Base-by-base conservation (phyloP, 2,888 invertebrate species). In the Caenorhabditis sp. region DNA sequence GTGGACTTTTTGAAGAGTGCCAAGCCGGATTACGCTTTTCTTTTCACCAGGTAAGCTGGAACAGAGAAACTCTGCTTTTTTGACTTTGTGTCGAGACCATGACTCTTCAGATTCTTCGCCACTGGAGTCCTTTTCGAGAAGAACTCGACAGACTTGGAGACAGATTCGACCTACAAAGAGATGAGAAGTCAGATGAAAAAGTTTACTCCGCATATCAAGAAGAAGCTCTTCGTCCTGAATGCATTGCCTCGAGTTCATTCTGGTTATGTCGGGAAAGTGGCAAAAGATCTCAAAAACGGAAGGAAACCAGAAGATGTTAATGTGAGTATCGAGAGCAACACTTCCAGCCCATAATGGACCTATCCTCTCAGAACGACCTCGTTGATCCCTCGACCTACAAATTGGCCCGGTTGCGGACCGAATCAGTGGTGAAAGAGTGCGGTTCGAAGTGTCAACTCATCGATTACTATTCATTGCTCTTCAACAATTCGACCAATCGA, bases 361-460 rank as follows among this genome's bases (percentile, higher is more conserved):
- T 2, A n/a, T 26, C 0, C 8, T 15, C 26, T 74, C 60, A 74
- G 74, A 60, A 65, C 15, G 40, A 56, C 22, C 47, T 74, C 1
- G 58, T 74, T 3, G 51, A 74, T 18, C 28, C 22, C 3, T 5
- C 15, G 6, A 56, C 47, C 1, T 67, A 60, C 20, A 24, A 64
- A 35, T 20, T 62, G 15, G 78, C 70, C 11, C 70, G 78, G 15
- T 20, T 53, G 2, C 70, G 78, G 13, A 62, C 62, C 9, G 70
- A 55, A 40, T 37, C 61, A 9, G 22, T 80, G 9, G 61, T 72
- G 8, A 55, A 40, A 13, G 70, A 78, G 24, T 78, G 78, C 24
- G 70, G 70, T 24, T 44, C 37, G 4, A 78, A 78, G 13, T 78
- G 78, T 24, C 64, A 78, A 51, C 24, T 78, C 22, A 78, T 78